These are phyloP conservation scores for Distichodus sexfasciatus DNA, from an alignment of 2,797 vertebrate species.

Conservation along the genomic window DNA sequence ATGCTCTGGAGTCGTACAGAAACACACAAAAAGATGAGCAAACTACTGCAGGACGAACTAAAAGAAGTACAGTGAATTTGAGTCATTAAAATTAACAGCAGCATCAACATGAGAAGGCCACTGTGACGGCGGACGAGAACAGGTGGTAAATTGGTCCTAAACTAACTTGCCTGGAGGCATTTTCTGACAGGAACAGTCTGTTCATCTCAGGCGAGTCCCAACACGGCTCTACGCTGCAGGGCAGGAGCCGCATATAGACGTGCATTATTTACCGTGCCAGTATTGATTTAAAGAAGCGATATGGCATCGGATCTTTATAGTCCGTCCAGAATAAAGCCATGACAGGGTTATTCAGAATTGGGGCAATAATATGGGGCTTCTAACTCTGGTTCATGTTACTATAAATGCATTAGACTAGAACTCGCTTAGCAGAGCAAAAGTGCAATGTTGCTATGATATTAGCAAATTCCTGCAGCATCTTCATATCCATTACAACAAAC, in stretches of 20 bases:
- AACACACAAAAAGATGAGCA: no score
- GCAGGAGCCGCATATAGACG: slow-evolving; percentile 40
- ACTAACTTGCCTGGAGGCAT: slow-evolving; percentile 18
- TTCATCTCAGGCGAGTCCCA: slow-evolving; percentile 1
- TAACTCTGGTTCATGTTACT: not conserved
- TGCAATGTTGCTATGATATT: no score
- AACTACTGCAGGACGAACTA: no score
- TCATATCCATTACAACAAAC: no score
- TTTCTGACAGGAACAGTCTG: slow-evolving; percentile 31
- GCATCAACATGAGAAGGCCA: not conserved
- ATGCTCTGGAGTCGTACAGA: no score
- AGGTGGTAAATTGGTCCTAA: slow-evolving; percentile 35
- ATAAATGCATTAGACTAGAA: not conserved
- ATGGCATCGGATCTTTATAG: not conserved
- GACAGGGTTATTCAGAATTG: not conserved
- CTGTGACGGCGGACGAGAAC: slow-evolving; percentile 6
- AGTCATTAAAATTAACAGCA: not conserved
- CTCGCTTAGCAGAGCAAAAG: not conserved
- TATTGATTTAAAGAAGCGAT: slow-evolving; percentile 32
- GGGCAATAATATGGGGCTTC: not conserved
- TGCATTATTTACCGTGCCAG: slow-evolving; percentile 66
- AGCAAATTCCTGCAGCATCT: no score
- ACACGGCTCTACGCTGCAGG: not conserved
- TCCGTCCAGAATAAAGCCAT: not conserved
- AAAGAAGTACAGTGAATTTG: not conserved